These are phyloP conservation scores for Oryzias melastigma DNA, from an alignment of 2,113 vertebrate genomes.

Conservation along the genomic window DNA sequence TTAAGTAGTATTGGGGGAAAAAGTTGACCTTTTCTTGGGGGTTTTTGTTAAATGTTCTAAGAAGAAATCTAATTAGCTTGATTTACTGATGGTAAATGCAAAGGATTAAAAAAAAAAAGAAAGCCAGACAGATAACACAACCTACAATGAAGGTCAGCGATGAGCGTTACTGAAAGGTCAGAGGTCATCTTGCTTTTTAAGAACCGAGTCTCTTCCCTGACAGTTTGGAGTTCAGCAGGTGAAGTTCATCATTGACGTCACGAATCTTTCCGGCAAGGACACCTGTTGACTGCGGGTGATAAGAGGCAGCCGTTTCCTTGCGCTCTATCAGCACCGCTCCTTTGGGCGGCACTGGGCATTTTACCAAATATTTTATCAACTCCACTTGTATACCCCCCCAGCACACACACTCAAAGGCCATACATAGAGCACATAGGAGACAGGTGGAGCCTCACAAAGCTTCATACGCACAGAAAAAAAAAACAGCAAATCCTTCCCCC, in stretches of 20 bases:
- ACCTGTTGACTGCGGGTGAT: conserved; percentile 68
- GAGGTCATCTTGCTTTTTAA: neutral
- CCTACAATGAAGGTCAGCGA: neutral
- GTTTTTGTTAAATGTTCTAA: no score
- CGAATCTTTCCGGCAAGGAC: conserved; percentile 71
- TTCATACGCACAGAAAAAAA: no score
- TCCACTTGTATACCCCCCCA: neutral
- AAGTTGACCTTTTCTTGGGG: no score
- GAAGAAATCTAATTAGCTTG: neutral
- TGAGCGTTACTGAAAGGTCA: neutral
- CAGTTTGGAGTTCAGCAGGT: conserved; percentile 54
- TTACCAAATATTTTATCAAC: conserved; percentile 21
- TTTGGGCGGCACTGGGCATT: conserved; percentile 8
- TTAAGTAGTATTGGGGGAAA: no score
- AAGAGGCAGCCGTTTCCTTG: conserved; percentile 54
- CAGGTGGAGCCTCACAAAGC: neutral
- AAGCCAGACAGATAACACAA: neutral
- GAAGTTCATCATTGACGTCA: conserved; percentile 75
- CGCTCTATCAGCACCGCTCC: conserved; percentile 31
- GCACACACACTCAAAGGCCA: neutral
- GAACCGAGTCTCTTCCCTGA: neutral
- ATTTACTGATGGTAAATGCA: neutral
- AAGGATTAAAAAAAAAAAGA: neutral
- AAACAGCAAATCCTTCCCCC: no score
- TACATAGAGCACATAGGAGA: neutral